Evolutionary conservation across 2,797 vertebrate species (phyloP).

Genomic region (Ceryle rudis): DNA sequence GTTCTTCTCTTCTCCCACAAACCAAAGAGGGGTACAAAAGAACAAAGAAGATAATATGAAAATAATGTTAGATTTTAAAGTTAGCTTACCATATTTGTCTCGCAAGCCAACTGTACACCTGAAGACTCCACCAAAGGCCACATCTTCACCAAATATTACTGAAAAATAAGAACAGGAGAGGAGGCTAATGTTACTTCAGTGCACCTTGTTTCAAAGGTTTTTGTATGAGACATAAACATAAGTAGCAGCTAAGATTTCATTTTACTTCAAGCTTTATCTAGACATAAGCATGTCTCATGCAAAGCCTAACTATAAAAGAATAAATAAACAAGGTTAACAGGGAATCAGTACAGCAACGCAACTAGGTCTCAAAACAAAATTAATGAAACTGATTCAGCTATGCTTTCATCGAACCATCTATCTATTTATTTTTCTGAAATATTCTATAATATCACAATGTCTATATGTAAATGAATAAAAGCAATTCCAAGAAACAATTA

Average conservation of each 20-base stretch:
- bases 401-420: not conserved
- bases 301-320: not conserved
- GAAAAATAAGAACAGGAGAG: constrained; percentile 54
- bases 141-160: constrained; percentile 99
- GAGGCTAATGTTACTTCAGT: not conserved
- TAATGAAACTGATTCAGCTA: not conserved
- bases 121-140: constrained; percentile 98
- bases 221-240: not conserved
- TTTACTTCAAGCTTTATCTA: not conserved
- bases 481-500: not conserved
- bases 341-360: not conserved
- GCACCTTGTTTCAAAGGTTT: not conserved
- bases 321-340: not conserved
- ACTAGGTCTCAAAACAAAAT: not conserved
- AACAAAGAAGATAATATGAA: not conserved
- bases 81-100: constrained; percentile 94
- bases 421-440: not conserved
- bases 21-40: not conserved
- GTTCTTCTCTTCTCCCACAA: not conserved
- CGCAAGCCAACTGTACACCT: constrained; percentile 96
- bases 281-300: not conserved
- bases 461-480: not conserved
- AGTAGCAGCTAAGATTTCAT: not conserved
- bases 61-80: not conserved
- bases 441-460: not conserved